Evolutionary conservation across 92 coral and sea anemone genomes (phyloP), one percentile per base, ranked within the genome.

Genomic region (Zoanthus gigantus): DNA sequence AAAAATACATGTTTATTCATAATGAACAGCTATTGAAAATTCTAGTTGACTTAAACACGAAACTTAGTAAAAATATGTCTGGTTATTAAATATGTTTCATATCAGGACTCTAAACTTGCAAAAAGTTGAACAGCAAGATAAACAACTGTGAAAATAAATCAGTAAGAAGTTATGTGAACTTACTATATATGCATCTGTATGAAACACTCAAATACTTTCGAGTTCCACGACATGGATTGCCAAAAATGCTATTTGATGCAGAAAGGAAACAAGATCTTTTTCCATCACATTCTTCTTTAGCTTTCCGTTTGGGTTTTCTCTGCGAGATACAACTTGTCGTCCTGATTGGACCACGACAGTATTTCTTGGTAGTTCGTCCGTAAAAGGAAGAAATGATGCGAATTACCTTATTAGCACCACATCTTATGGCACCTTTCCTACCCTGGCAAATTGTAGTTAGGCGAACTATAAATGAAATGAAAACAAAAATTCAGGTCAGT

Each of bases 171-270:
- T 23, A 9, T 8, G n/a, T 76, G 13, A 13, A 81, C 85, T 81
- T 81, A 81, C 85, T 81, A 63, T 65, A 81, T n/a, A 81, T 46
- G 12, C 85, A 81, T 66, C 42, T 71, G 74, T 81, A 66, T 74
- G 65, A 63, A 46, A 81, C 74, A 28, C 28, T 75, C 61, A 81
- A 45, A 45, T 81, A 81, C 34, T 66, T 81, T 50, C 15, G 46
- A 32, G 85, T 81, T 11, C 85, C 85, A 14, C 75, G 85, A 34
- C 85, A 81, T 17, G 85, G 85, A 45, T 81, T 74, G 28, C 85
- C 85, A 15, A 81, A 81, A n/a, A 81, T 23, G 32, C 85, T 58
- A 65, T 66, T 81, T 7, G 74, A 42, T 47, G 75, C 85, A 44
- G 12, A 34, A 9, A 81, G 85, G 16, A 66, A 81, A 47, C 85